Evolutionary conservation across 35 echinoderm and acorn worm species (phyloP).

Genomic region (Antedon bifida): DNA sequence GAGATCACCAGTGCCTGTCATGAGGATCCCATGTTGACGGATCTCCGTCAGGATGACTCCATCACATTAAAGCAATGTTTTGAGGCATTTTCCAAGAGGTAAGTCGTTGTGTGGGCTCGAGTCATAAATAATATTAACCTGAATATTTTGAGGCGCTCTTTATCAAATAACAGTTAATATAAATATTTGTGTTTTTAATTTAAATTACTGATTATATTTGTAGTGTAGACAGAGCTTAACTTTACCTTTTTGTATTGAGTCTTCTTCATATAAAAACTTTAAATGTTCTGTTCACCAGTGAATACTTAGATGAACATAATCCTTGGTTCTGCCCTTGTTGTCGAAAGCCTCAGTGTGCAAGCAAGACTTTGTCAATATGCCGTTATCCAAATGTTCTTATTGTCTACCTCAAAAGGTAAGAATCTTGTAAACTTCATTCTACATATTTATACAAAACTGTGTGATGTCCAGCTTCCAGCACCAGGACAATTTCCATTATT

Average conservation of each 20-base stretch:
- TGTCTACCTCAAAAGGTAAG: constrained; percentile 96
- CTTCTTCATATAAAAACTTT: constrained; percentile 46
- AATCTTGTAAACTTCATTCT: too few species aligned
- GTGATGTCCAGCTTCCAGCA: too few species aligned
- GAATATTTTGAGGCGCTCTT: too few species aligned
- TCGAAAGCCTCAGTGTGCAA: constrained; percentile 66
- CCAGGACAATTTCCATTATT: too few species aligned
- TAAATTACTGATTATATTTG: too few species aligned
- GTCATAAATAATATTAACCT: background rate
- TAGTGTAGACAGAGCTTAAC: too few species aligned
- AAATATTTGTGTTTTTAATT: too few species aligned
- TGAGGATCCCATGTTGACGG: constrained; percentile 56
- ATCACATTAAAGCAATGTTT: constrained; percentile 88
- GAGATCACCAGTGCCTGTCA: constrained; percentile 51
- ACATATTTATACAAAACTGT: too few species aligned
- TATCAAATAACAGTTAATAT: too few species aligned
- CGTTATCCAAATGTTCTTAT: constrained; percentile 85
- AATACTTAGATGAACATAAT: constrained; percentile 80
- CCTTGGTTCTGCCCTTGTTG: constrained; percentile 96
- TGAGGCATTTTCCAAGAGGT: constrained; percentile 92
- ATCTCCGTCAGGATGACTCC: constrained; percentile 35
- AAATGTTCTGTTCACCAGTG: constrained; percentile 75
- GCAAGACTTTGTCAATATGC: constrained; percentile 80
- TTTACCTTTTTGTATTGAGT: constrained; percentile 64
- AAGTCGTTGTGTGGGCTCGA: background rate